Base-by-base conservation (phyloP, 2,888 invertebrate species). In the Pseudococcus viburni region DNA sequence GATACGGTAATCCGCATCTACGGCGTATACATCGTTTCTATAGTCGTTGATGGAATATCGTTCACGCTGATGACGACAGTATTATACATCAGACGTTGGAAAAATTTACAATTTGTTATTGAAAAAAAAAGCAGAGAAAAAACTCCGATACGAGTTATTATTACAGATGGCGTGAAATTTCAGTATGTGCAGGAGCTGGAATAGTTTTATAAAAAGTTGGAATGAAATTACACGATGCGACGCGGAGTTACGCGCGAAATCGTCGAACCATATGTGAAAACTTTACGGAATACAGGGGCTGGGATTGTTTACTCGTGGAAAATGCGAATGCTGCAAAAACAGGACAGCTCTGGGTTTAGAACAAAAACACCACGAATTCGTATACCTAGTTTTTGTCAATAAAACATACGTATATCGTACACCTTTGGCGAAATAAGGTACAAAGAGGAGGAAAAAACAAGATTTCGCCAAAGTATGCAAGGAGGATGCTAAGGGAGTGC, bases 41-140 rank as follows among this genome's bases (percentile, higher is more conserved):
- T 11, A 33, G 68, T 64, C 12, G 64, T 73, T 73, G 68, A 73
- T 73, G 11, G 33, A 73, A 73, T 73, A 73, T 73, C 68, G 68
- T 73, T 73, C 12, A 12, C 12, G 22, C 11, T 26, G 68, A 73
- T n/a, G 68, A 33, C 12, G 33, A 33, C 12, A 12, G 12, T 26
- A 12, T 73, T 26, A 73, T 59, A 19, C n/a, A 19, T 59, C 59
- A 9, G 59, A 59, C 59, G 59, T 59, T 59, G 59, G 9, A 59
- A 19, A 59, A 59, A 59, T 59, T 59, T 9, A 6, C 59, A 59
- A 59, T 59, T 59, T 59, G 51, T 51, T 51, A 59, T 59, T 59
- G 59, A 5, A 9, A 19, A 19, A 17, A 17, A 55, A 17, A 17
- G 5, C 0, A 15, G 17, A 55, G 59, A 9, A 19, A 59, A 59